Evolutionary conservation across 2,888 invertebrate species (phyloP).

Genomic region (Beris morrisii): DNA sequence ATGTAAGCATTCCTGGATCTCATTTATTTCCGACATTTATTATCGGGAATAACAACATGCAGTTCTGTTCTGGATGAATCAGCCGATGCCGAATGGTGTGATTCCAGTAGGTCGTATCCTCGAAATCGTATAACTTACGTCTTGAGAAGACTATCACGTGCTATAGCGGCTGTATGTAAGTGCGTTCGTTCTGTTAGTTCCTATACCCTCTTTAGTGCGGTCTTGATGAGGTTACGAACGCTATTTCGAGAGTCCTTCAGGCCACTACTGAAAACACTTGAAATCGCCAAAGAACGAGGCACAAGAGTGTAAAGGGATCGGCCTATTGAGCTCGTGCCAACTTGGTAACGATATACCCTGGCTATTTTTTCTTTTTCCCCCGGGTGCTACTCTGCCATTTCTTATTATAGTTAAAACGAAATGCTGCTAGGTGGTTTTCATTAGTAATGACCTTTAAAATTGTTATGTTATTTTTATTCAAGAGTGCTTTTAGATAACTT

Average conservation of each 20-base stretch:
- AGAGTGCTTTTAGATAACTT: constrained; percentile 19
- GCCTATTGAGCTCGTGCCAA: constrained; percentile 29
- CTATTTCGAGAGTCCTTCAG: constrained; percentile 19
- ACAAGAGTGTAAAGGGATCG: constrained; percentile 15
- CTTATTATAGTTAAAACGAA: neutral
- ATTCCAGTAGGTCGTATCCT: no score
- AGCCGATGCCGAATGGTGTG: no score
- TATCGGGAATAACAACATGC: no score
- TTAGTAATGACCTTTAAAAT: constrained; percentile 18
- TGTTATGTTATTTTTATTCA: constrained; percentile 23
- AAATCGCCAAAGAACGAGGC: constrained; percentile 2
- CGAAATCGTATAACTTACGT: no score
- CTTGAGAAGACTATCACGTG: constrained; percentile 23
- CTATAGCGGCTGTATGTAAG: constrained; percentile 5
- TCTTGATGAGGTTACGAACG: constrained; percentile 27
- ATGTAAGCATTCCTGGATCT: no score
- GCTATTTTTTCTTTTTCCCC: no score
- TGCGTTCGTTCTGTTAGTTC: constrained; percentile 22
- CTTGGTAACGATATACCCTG: neutral
- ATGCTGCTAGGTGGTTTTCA: constrained; percentile 1
- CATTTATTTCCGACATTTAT: no score
- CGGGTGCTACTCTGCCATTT: no score
- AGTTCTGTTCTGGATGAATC: no score
- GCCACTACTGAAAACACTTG: constrained; percentile 29
- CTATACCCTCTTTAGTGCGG: constrained; percentile 21